These are phyloP conservation scores for Malaclemys terrapin DNA, from an alignment of 2,113 vertebrate genomes.

Conservation along the genomic window DNA sequence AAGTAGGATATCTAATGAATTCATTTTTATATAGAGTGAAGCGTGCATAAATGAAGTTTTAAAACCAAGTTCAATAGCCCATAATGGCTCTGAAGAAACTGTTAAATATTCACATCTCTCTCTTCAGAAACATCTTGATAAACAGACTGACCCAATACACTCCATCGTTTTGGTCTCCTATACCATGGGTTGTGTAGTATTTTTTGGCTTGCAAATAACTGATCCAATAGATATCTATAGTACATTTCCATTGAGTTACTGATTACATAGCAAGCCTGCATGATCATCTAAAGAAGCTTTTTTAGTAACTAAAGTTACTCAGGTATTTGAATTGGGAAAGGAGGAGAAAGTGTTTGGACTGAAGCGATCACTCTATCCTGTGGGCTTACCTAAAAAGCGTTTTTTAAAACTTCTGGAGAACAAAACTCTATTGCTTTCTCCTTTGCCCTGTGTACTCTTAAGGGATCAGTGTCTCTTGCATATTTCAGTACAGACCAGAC, in stretches of 20 bases:
- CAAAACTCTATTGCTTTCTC: not conserved
- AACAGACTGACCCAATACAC: not conserved
- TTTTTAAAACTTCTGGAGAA: conserved; percentile 21
- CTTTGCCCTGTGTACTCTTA: not conserved
- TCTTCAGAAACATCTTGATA: not conserved
- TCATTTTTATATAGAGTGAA: not conserved
- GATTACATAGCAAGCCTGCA: not conserved
- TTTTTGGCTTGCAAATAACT: not conserved
- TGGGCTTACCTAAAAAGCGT: conserved; percentile 47
- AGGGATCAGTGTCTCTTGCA: not conserved
- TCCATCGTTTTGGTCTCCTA: not conserved
- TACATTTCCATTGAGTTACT: not conserved
- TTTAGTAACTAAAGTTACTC: conserved; percentile 45
- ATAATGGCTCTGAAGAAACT: not conserved
- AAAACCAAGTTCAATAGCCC: not conserved
- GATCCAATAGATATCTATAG: not conserved
- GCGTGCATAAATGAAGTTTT: not conserved
- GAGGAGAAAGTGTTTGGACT: conserved; percentile 57
- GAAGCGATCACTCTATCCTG: conserved; percentile 17
- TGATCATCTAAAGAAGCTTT: conserved; percentile 36
- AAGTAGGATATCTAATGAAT: not conserved
- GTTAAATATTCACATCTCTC: not conserved
- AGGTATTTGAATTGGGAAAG: conserved; percentile 45
- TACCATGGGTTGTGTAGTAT: accelerated
- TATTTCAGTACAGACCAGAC: not conserved